Base-by-base conservation (phyloP, 1,140 invertebrate genomes). In the Elysia chlorotica region DNA sequence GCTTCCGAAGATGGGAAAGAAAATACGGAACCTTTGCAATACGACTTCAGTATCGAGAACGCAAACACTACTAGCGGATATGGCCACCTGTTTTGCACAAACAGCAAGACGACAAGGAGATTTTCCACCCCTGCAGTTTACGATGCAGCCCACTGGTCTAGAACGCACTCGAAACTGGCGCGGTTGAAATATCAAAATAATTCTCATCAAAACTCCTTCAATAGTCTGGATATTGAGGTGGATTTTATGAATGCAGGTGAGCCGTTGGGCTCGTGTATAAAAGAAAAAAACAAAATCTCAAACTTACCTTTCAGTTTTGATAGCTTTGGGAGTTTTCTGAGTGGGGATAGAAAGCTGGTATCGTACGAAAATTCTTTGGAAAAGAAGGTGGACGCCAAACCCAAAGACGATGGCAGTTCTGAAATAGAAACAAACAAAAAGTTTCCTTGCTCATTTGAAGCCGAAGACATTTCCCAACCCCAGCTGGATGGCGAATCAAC, bases 191-290 rank as follows among this genome's bases (percentile, higher is more conserved):
- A 69, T 28, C n/a, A 36, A 6, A n/a, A 36, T 25, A 63, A 33
- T 28, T 69, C 67, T 23, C 53, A 36, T 30, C 2, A 38, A 4
- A 68, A 19, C 23, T 69, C 67, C 28, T 37, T 10, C 35, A 59
- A 25, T 33, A 59, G 54, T 38, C 23, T 59, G n/a, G 67, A 69
- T 36, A 59, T 37, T 33, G 67, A 69, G 28, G 23, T 25, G 6
- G 67, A 69, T 38, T 59, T 69, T n/a, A 37, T 69, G 67, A 59
- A 69, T 1, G 54, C 33, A 1, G 14, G 61, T 35, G 25, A 63
- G 10, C 21, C 61, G 23, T 35, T 63, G 31, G 30, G 41, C 41
- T 48, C n/a, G 41, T 48, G 41, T 10, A n/a, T 10, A 48, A 48
- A n/a, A 14, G 41, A 48, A 10, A 48, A 48, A 10, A n/a, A 14